These are phyloP conservation scores for Vidua chalybeata DNA, from an alignment of 2,113 vertebrate genomes.

Conservation along the genomic window DNA sequence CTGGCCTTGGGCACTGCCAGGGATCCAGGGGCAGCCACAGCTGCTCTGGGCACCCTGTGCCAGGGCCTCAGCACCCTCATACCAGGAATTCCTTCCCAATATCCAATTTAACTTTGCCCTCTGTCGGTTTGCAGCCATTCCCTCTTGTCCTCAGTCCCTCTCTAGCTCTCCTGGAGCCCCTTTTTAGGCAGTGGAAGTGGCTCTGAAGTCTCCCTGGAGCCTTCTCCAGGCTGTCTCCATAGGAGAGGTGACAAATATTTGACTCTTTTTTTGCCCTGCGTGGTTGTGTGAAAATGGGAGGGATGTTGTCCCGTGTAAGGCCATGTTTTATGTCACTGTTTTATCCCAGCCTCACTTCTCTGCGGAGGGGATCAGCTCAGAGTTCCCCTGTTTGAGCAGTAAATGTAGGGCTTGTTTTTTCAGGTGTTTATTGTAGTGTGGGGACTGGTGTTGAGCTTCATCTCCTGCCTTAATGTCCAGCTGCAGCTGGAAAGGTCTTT, in stretches of 20 bases:
- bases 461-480: background rate
- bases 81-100: background rate
- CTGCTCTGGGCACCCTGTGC: background rate
- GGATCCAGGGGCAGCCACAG: background rate
- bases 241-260: no score
- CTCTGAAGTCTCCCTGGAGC: background rate
- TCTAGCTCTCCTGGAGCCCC: background rate
- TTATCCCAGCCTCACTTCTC: accelerated
- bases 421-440: background rate
- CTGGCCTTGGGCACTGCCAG: background rate
- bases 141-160: background rate
- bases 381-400: background rate
- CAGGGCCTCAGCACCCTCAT: accelerated
- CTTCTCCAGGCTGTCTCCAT: background rate
- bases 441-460: background rate
- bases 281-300: background rate
- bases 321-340: background rate
- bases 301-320: background rate
- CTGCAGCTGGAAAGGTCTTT: background rate
- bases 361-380: background rate
- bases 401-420: background rate
- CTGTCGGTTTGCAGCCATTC: background rate
- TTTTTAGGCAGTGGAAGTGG: background rate
- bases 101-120: no score
- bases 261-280: background rate